Conservation (phyloP, 1,140 invertebrate genomes). For the Stratiolaelaps scimitus region DNA sequence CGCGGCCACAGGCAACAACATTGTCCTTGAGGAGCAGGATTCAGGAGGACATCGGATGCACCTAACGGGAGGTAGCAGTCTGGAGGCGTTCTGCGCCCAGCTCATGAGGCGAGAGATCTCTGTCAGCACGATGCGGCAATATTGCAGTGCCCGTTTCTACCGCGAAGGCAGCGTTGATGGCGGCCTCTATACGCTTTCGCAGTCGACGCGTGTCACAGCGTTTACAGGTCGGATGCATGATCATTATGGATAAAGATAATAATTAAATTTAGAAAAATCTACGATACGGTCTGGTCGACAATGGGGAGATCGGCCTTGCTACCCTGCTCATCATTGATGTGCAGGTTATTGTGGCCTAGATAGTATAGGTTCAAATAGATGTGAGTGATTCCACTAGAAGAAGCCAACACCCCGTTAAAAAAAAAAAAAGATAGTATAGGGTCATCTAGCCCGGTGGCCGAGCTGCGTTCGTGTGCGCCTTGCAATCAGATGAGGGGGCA, state of each 20-base stretch:
- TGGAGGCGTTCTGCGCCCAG: conserved; percentile 19
- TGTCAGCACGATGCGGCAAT: neutral
- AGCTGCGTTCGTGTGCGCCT: too few species aligned
- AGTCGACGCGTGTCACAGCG: conserved; percentile 10
- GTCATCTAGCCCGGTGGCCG: too few species aligned
- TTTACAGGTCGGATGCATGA: conserved; percentile 13
- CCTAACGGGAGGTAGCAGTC: conserved; percentile 12
- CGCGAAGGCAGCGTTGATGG: conserved; percentile 17
- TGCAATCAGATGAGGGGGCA: too few species aligned
- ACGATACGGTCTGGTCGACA: too few species aligned
- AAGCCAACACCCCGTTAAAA: too few species aligned
- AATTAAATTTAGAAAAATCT: too few species aligned
- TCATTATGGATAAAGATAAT: neutral
- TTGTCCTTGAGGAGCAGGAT: conserved; percentile 16
- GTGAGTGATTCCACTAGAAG: too few species aligned
- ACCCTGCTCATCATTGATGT: too few species aligned
- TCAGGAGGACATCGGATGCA: conserved; percentile 20
- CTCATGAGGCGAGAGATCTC: neutral
- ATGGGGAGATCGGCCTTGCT: too few species aligned
- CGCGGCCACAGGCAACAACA: conserved; percentile 16
- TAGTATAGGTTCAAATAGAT: too few species aligned
- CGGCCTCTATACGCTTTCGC: conserved; percentile 18
- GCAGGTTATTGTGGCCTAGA: too few species aligned
- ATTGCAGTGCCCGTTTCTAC: conserved; percentile 10
- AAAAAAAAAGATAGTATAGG: too few species aligned